Percentiles rank a stretch among this genome's conserved stretches.
phyloP scores from a whole-genome alignment of 2,113 vertebrate species.

The Dissostichus mawsoni region DNA sequence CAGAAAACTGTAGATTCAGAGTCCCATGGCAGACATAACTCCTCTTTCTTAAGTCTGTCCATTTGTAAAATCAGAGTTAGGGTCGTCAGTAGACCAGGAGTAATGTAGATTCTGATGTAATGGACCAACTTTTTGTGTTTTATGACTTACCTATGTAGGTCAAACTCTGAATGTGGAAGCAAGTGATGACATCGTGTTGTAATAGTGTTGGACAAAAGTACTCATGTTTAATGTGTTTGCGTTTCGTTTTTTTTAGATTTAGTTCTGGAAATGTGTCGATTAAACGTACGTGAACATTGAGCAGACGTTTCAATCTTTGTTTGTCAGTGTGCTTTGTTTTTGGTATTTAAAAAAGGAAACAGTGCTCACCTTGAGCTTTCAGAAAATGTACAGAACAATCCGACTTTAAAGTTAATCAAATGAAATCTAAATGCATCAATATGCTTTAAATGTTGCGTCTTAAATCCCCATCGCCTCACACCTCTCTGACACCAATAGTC shows the following conservation, averaged over 20 bases:
- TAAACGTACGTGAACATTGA: background rate
- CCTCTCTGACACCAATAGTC: too few relatives aligned
- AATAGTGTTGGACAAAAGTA: background rate
- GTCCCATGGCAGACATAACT: background rate
- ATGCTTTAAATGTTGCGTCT: too few relatives aligned
- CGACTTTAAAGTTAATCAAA: background rate
- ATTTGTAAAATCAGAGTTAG: background rate
- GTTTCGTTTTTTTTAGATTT: background rate
- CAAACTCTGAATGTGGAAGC: conserved; percentile 4
- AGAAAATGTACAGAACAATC: background rate
- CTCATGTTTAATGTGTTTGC: background rate
- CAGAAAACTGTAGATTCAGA: background rate
- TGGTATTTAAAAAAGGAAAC: background rate
- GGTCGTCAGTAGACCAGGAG: background rate
- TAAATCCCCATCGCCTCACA: too few relatives aligned
- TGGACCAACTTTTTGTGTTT: background rate
- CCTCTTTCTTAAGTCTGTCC: background rate
- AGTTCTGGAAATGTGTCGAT: background rate
- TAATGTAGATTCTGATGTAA: conserved; percentile 8
- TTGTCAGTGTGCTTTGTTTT: background rate
- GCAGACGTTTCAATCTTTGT: background rate
- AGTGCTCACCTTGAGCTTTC: background rate
- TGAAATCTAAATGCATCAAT: background rate
- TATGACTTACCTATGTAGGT: background rate
- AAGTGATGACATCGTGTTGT: background rate